Conservation (phyloP, 2,888 invertebrate species). For the Trachelus iudaicus region DNA sequence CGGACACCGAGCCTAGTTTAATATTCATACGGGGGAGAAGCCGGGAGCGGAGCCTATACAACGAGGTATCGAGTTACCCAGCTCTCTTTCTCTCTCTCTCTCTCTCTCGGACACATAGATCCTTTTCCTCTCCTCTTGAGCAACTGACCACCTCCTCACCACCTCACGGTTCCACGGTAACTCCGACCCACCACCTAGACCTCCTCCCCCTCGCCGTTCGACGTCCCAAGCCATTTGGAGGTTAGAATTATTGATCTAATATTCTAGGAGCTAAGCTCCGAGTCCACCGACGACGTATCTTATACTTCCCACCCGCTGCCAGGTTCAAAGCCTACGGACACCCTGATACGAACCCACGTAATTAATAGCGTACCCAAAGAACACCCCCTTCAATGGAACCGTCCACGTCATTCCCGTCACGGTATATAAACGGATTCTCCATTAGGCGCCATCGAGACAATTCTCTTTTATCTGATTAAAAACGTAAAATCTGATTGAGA, state of each 20-base stretch:
- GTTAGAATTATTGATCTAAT: constrained; percentile 66
- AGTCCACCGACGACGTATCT: constrained; percentile 56
- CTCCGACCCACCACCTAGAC: not conserved
- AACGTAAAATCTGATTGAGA: not conserved
- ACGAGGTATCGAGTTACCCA: not conserved
- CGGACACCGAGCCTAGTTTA: not conserved
- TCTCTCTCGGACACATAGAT: not conserved
- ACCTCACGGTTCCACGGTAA: not conserved
- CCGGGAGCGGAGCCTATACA: not conserved
- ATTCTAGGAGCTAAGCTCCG: constrained; percentile 61
- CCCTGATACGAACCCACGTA: constrained; percentile 56
- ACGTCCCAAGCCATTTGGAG: constrained; percentile 36
- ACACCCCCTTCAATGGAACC: constrained; percentile 38
- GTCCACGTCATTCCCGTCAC: not conserved
- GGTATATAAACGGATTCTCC: not conserved
- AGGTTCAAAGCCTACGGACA: constrained; percentile 53
- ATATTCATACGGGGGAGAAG: not conserved
- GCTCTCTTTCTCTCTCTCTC: not conserved
- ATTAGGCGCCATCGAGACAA: not conserved
- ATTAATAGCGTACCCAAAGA: constrained; percentile 60
- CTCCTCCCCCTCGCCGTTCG: constrained; percentile 15
- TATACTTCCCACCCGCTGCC: constrained; percentile 51
- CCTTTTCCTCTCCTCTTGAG: not conserved
- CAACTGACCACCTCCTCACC: not conserved
- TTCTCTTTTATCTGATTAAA: not conserved